Evolutionary conservation across 2,888 invertebrate genomes (phyloP).

Genomic region (Coremacera marginata): DNA sequence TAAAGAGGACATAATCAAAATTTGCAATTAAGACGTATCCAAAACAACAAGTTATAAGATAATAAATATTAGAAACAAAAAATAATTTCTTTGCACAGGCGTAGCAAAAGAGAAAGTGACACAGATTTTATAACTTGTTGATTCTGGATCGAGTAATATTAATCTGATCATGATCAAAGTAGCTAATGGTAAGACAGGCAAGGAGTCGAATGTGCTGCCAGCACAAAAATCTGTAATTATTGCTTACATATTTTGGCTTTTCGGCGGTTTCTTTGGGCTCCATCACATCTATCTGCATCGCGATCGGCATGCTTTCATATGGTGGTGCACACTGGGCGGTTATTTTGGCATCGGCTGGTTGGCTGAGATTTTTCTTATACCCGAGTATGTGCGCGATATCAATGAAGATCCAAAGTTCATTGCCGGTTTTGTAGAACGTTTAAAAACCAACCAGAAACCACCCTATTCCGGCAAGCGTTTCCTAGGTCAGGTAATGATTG

Average conservation of each 20-base stretch:
- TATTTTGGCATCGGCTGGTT: slow-evolving; percentile 89
- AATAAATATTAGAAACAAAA: neutral
- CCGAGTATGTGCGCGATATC: slow-evolving; percentile 85
- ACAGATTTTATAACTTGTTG: neutral
- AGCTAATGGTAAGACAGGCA: slow-evolving; percentile 34
- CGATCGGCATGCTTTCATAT: slow-evolving; percentile 90
- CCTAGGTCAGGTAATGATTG: slow-evolving; percentile 81
- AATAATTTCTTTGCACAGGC: neutral
- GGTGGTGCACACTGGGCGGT: slow-evolving; percentile 88
- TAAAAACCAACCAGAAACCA: slow-evolving; percentile 79
- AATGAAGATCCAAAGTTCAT: slow-evolving; percentile 81
- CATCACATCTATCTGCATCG: slow-evolving; percentile 93
- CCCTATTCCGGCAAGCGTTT: slow-evolving; percentile 85
- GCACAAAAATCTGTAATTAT: slow-evolving; percentile 73
- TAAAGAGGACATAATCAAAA: neutral
- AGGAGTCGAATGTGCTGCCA: slow-evolving; percentile 51
- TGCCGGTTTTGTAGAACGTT: slow-evolving; percentile 74
- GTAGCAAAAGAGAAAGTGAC: slow-evolving; percentile 22
- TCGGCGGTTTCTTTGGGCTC: slow-evolving; percentile 88
- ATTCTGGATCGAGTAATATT: neutral
- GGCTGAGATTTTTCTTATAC: slow-evolving; percentile 85
- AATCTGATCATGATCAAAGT: slow-evolving; percentile 40
- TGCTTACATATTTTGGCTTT: slow-evolving; percentile 88
- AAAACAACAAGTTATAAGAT: neutral
- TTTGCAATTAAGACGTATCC: neutral